phyloP scores from a whole-genome alignment of 2,113 vertebrate species.

The Mugil cephalus region DNA sequence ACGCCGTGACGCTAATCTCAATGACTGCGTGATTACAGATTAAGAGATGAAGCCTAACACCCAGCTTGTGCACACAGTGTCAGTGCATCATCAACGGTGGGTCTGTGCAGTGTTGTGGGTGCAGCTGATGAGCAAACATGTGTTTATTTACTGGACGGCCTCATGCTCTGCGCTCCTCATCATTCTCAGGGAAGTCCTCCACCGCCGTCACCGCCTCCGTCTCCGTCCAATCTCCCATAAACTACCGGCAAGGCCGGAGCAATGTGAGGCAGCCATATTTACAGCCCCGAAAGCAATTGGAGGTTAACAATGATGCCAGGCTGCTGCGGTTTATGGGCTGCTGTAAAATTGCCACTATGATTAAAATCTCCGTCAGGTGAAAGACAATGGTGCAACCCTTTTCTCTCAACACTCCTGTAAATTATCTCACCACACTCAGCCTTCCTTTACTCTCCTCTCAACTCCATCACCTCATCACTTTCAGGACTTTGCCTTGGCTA shows the following conservation, averaged over 20 bases:
- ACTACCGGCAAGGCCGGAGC: constrained; percentile 75
- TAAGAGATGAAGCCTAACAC: constrained; percentile 32
- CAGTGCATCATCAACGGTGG: constrained; percentile 8
- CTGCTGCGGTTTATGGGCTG: constrained; percentile 72
- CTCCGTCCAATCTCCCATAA: constrained; percentile 71
- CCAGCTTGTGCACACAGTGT: not conserved
- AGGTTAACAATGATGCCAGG: constrained; percentile 81
- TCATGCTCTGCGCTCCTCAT: constrained; percentile 57
- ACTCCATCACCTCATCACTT: constrained; percentile 59
- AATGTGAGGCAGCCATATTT: constrained; percentile 73
- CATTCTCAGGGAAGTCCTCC: constrained; percentile 49
- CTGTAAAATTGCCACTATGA: constrained; percentile 78
- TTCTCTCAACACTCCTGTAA: constrained; percentile 36
- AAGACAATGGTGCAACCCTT: constrained; percentile 63
- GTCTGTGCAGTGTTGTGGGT: not conserved
- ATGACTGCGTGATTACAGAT: constrained; percentile 51
- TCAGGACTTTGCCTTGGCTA: constrained; percentile 33
- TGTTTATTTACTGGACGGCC: constrained; percentile 77
- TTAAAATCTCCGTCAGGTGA: constrained; percentile 79
- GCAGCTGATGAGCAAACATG: constrained; percentile 46
- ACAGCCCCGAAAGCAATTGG: constrained; percentile 78
- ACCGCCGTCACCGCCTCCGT: constrained; percentile 19
- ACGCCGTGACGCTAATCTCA: constrained; percentile 15
- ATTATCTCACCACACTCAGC: constrained; percentile 16
- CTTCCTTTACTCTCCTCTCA: constrained; percentile 5